These are phyloP conservation scores for Eupithecia exiguata DNA, from an alignment of 2,888 invertebrate species.

Conservation along the genomic window DNA sequence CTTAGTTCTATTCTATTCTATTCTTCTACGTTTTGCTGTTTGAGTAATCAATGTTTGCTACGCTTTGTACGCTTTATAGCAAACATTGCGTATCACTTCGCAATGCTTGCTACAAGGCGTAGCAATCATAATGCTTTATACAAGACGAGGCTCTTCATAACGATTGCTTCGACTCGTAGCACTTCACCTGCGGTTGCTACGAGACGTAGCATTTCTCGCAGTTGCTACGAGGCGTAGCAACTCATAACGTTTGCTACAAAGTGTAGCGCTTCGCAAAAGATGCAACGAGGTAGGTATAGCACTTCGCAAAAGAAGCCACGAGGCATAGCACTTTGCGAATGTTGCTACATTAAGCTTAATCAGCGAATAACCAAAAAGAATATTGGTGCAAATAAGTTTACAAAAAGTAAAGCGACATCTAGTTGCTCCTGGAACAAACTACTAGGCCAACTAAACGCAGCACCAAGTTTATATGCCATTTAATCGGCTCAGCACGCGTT, in stretches of 20 bases:
- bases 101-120: neutral
- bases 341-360: neutral
- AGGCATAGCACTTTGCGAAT: neutral
- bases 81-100: too few species aligned
- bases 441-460: conserved; percentile 37
- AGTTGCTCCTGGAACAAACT: neutral
- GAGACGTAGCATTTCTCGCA: neutral
- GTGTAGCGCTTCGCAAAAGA: neutral
- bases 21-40: too few species aligned
- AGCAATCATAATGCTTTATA: neutral
- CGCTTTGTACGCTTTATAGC: too few species aligned
- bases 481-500: conserved; percentile 59
- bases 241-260: neutral
- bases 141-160: neutral
- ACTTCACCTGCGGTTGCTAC: neutral
- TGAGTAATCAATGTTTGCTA: too few species aligned
- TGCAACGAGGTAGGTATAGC: neutral
- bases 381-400: neutral
- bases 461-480: conserved; percentile 64
- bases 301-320: neutral
- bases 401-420: neutral
- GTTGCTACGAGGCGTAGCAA: neutral
- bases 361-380: neutral
- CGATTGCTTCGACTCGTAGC: neutral
- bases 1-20: conserved; percentile 7